Evolutionary conservation across 2,888 invertebrate species (phyloP).

Genomic region (Conchocele bisecta): DNA sequence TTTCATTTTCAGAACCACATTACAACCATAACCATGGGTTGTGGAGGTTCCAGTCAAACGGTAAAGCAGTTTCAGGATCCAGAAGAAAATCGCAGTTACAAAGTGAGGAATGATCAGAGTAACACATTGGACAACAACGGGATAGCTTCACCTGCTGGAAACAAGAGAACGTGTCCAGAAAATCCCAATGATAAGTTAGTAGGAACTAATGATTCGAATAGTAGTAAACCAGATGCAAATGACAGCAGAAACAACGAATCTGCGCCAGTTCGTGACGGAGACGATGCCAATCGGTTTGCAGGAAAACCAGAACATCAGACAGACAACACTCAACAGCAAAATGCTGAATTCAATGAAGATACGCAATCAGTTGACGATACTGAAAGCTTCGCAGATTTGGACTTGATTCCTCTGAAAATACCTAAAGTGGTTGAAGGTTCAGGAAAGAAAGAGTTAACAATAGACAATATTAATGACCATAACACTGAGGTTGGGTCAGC

Average conservation of each 20-base stretch:
- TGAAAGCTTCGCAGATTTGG: neutral
- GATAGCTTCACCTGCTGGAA: no score
- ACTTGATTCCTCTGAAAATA: neutral
- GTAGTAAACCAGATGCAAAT: no score
- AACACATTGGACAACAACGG: no score
- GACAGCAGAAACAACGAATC: no score
- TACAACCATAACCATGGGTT: conserved; percentile 24
- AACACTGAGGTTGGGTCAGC: conserved; percentile 29
- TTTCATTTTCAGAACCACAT: neutral
- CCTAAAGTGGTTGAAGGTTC: conserved; percentile 10
- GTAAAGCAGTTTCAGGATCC: conserved; percentile 15
- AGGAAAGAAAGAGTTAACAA: conserved; percentile 30
- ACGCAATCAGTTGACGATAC: neutral
- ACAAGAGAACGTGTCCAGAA: no score
- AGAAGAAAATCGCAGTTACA: neutral
- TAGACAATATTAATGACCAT: conserved; percentile 51
- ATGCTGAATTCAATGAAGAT: neutral
- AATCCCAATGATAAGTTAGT: no score
- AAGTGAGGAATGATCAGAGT: neutral
- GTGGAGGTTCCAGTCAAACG: conserved; percentile 37
- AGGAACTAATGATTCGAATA: no score
- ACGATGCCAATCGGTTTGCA: no score
- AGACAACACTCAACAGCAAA: neutral
- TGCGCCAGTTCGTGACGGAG: no score
- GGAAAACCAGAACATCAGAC: neutral